Conservation (phyloP, 2,113 vertebrate genomes). For the Cavia aperea region DNA sequence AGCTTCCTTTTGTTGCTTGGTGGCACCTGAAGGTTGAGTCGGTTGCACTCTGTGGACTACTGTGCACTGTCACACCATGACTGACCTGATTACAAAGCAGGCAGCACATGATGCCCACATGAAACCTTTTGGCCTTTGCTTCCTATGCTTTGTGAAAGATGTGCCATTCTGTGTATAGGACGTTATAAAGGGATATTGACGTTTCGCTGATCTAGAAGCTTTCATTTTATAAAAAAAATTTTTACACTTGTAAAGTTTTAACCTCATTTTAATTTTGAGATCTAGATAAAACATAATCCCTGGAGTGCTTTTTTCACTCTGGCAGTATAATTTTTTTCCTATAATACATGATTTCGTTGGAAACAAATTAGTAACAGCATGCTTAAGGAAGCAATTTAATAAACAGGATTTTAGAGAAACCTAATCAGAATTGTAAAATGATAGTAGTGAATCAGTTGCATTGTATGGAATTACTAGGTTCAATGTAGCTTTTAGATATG, state of each 20-base stretch:
- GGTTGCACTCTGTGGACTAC: background rate
- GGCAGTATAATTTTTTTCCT: conserved; percentile 71
- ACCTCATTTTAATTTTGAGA: conserved; percentile 70
- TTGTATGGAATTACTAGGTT: conserved; percentile 61
- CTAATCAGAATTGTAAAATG: conserved; percentile 77
- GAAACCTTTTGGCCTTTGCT: background rate
- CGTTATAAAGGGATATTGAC: background rate
- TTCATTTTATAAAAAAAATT: conserved; percentile 54
- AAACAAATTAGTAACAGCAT: conserved; percentile 78
- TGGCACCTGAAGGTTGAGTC: background rate
- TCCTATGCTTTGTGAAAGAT: background rate
- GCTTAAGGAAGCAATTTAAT: conserved; percentile 79
- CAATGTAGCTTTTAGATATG: conserved; percentile 39
- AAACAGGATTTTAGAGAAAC: conserved; percentile 75
- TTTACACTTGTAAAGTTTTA: conserved; percentile 57
- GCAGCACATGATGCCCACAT: background rate
- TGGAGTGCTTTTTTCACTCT: conserved; percentile 61
- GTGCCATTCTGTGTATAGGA: background rate
- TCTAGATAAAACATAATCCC: conserved; percentile 68
- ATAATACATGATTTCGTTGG: conserved; percentile 74
- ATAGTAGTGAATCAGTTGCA: conserved; percentile 68
- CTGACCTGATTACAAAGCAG: background rate
- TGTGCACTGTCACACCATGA: background rate
- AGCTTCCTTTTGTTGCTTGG: background rate
- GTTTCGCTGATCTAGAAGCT: conserved; percentile 17